Percentiles rank a stretch among this genome's conserved stretches.
phyloP scores from a whole-genome alignment of 2,797 vertebrate species.

The Danio choprae region DNA sequence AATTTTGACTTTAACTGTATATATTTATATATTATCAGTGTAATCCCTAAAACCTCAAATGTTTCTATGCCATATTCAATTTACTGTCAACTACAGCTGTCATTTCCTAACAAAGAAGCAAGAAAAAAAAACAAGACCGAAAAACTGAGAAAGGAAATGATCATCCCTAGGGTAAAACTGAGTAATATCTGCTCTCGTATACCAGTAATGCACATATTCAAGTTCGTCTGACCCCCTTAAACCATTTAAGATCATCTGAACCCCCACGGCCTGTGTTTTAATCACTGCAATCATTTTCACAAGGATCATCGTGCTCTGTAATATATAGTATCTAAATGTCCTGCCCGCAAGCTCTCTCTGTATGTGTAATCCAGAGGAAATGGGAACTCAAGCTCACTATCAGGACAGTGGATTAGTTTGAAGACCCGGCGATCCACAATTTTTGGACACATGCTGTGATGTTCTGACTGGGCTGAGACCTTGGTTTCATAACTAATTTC shows the following conservation, averaged over 20 bases:
- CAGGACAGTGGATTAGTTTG: conserved; percentile 22
- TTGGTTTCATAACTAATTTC: conserved; percentile 27
- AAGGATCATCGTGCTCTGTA: neutral
- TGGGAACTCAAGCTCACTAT: conserved; percentile 28
- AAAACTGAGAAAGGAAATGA: neutral
- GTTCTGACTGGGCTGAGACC: neutral
- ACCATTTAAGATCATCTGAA: neutral
- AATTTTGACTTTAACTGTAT: no score
- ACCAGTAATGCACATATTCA: neutral
- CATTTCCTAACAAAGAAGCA: no score
- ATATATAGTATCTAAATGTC: conserved; percentile 7
- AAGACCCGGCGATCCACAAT: neutral
- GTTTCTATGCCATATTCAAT: no score
- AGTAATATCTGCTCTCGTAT: neutral
- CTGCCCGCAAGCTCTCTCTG: neutral
- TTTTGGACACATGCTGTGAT: neutral
- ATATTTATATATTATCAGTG: no score
- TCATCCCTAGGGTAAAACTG: conserved; percentile 18
- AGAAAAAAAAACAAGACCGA: neutral
- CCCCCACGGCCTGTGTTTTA: neutral
- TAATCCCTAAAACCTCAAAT: no score
- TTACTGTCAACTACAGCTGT: no score
- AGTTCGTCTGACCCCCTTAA: neutral
- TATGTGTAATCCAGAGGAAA: conserved; percentile 29
- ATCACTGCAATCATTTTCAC: conserved; percentile 10